Evolutionary conservation across 2,113 vertebrate genomes (phyloP).

Genomic region (Gobius niger): DNA sequence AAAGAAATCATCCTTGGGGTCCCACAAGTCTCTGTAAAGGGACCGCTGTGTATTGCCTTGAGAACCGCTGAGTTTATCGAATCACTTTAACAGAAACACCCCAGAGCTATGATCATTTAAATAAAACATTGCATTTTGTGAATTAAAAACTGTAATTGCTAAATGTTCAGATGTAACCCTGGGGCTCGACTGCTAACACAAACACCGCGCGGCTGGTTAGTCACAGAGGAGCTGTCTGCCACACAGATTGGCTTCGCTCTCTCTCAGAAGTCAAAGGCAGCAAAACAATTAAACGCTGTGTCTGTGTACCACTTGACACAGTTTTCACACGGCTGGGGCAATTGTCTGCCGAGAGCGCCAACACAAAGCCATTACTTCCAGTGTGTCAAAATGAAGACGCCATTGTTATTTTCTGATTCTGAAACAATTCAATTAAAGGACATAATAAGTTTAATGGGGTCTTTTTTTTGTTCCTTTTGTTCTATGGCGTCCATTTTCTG

Average conservation of each 20-base stretch:
- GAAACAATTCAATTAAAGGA: constrained; percentile 80
- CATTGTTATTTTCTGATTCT: constrained; percentile 74
- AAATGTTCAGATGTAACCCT: constrained; percentile 79
- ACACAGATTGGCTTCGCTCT: constrained; percentile 78
- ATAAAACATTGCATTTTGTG: constrained; percentile 78
- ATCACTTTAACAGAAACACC: constrained; percentile 71
- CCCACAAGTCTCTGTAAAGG: constrained; percentile 35
- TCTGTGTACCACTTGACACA: constrained; percentile 79
- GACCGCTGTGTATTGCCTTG: constrained; percentile 53
- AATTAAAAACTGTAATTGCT: constrained; percentile 75
- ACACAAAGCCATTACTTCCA: constrained; percentile 78
- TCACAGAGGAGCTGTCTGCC: constrained; percentile 78
- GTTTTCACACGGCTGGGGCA: constrained; percentile 79
- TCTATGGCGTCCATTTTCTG: constrained; percentile 54
- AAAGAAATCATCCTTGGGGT: constrained; percentile 49
- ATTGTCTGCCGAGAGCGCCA: constrained; percentile 74
- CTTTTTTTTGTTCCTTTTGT: constrained; percentile 64
- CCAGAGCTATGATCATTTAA: constrained; percentile 83
- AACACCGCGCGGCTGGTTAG: constrained; percentile 80
- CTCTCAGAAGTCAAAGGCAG: constrained; percentile 76
- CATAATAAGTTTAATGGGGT: constrained; percentile 72
- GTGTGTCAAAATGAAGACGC: constrained; percentile 67
- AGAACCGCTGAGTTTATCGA: constrained; percentile 47
- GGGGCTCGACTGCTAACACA: constrained; percentile 79
- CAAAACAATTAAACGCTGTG: constrained; percentile 82